phyloP scores from a whole-genome alignment of 2,888 invertebrate genomes.

The Disparrhopalites patrizii region DNA sequence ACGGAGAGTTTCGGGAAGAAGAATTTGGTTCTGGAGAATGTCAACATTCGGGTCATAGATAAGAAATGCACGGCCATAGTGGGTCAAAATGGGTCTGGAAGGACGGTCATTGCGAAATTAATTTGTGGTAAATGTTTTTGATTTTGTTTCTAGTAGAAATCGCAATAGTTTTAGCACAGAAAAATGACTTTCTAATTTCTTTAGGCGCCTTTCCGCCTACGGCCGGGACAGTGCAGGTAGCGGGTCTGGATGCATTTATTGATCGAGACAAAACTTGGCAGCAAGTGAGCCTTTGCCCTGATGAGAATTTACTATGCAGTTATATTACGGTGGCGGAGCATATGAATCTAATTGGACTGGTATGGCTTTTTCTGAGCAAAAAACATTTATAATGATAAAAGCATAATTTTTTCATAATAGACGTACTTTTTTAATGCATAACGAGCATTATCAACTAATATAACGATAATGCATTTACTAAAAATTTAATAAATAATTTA shows the following conservation, averaged over 20 bases:
- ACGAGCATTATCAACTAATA: background rate
- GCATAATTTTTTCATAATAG: background rate
- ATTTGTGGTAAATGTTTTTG: conserved; percentile 7
- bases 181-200: background rate
- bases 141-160: background rate
- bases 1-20: background rate
- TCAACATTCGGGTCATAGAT: background rate
- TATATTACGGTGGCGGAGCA: conserved; percentile 11
- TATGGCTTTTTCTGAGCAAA: background rate
- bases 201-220: conserved; percentile 8
- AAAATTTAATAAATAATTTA: no score
- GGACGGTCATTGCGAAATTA: conserved; percentile 1
- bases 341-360: conserved; percentile 1
- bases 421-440: background rate
- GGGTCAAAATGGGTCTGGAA: conserved; percentile 3
- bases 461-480: background rate
- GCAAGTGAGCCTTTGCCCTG: conserved; percentile 13
- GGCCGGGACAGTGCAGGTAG: background rate
- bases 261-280: background rate
- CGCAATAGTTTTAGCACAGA: background rate
- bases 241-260: conserved; percentile 2
- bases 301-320: background rate
- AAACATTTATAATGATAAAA: background rate
- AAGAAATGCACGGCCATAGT: conserved; percentile 14
- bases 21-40: background rate